phyloP scores from a whole-genome alignment of 2,888 invertebrate genomes.

The Cylloceria caligata region DNA sequence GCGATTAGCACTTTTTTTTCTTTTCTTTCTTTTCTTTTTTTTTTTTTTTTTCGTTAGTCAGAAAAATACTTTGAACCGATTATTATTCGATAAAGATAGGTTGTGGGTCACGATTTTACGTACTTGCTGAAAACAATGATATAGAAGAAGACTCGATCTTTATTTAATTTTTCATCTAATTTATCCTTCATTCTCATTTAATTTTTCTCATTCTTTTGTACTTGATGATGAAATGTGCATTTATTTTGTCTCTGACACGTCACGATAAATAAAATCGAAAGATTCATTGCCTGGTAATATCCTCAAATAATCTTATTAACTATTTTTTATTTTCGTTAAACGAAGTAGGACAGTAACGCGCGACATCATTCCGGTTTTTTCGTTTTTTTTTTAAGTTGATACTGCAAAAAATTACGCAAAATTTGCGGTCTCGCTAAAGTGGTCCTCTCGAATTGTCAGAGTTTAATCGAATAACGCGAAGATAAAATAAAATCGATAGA shows the following conservation, averaged over 20 bases:
- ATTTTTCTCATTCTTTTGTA: conserved; percentile 72
- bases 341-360: background rate
- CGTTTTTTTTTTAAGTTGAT: conserved; percentile 1
- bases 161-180: conserved; percentile 55
- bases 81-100: conserved; percentile 48
- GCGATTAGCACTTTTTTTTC: conserved; percentile 22
- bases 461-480: conserved; percentile 55
- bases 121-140: conserved; percentile 63
- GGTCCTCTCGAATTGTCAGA: conserved; percentile 67
- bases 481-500: conserved; percentile 47
- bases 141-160: conserved; percentile 59
- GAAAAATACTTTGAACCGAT: conserved; percentile 65
- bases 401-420: conserved; percentile 48
- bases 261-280: conserved; percentile 43
- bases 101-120: conserved; percentile 59
- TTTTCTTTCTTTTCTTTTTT: conserved; percentile 27
- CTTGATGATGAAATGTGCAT: conserved; percentile 72
- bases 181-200: conserved; percentile 17
- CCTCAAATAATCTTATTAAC: background rate
- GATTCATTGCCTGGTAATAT: conserved; percentile 16
- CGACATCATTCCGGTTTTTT: background rate
- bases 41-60: too few species aligned
- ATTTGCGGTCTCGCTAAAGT: conserved; percentile 55
- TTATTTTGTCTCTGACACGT: conserved; percentile 44
- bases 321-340: conserved; percentile 2